phyloP scores from a whole-genome alignment of 2,797 vertebrate genomes.

The Pseudomugil gertrudae region DNA sequence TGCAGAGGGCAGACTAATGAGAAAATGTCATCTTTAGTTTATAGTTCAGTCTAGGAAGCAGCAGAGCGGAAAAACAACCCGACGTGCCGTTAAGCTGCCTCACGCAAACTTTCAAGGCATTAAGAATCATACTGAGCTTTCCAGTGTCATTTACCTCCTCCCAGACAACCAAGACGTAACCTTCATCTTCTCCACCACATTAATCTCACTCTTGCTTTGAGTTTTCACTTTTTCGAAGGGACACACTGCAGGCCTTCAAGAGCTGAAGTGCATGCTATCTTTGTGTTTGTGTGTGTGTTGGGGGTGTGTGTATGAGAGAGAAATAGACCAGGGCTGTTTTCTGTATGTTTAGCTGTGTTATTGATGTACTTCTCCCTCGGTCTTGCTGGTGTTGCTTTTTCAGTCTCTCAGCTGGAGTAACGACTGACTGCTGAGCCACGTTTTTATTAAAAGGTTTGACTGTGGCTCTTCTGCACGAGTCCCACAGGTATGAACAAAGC shows the following conservation, averaged over 20 bases:
- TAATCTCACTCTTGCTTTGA: constrained; percentile 2
- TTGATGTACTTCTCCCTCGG: constrained; percentile 68
- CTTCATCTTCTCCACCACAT: constrained; percentile 21
- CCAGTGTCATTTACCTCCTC: constrained; percentile 61
- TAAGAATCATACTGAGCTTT: constrained; percentile 68
- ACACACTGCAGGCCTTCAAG: constrained; percentile 31
- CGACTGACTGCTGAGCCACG: constrained; percentile 60
- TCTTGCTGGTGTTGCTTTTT: constrained; percentile 69
- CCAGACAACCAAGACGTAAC: constrained; percentile 22
- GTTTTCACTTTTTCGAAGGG: constrained; percentile 11
- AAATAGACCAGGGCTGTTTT: constrained; percentile 51
- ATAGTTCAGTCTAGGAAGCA: constrained; percentile 89
- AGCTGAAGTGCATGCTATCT: constrained; percentile 16
- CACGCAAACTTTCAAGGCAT: constrained; percentile 86
- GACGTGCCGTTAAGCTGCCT: constrained; percentile 86
- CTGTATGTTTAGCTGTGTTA: constrained; percentile 75
- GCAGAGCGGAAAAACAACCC: constrained; percentile 92
- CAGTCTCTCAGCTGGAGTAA: constrained; percentile 77
- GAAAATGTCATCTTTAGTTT: constrained; percentile 97
- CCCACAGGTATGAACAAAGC: constrained; percentile 37
- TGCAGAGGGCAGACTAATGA: constrained; percentile 97
- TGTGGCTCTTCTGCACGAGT: constrained; percentile 36
- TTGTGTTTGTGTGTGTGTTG: constrained; percentile 8
- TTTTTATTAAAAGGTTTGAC: constrained; percentile 42
- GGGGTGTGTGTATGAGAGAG: constrained; percentile 14